Percentiles rank a stretch among this genome's conserved stretches.
These are phyloP conservation scores for Perca schrenkii DNA, from an alignment of 2,113 vertebrate species.

Conservation along the genomic window DNA sequence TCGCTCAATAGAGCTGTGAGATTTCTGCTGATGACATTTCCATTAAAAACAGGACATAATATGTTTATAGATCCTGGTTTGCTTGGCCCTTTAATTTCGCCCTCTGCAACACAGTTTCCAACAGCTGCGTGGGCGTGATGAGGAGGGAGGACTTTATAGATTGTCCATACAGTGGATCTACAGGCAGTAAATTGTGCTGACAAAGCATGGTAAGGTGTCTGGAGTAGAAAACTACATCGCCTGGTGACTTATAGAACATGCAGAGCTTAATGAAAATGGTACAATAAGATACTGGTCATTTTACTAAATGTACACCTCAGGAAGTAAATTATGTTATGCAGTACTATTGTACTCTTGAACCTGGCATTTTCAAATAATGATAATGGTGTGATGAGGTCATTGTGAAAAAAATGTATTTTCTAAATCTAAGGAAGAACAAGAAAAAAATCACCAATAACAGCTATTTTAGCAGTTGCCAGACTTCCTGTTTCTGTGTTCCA, in stretches of 20 bases:
- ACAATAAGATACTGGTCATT: conserved; percentile 20
- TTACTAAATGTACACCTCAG: background rate
- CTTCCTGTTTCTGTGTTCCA: conserved; percentile 68
- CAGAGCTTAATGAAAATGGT: conserved; percentile 50
- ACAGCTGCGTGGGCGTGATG: conserved; percentile 64
- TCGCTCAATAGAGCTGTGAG: conserved; percentile 69
- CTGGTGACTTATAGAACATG: conserved; percentile 39
- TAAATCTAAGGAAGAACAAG: conserved; percentile 42
- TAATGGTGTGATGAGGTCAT: conserved; percentile 42
- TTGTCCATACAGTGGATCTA: conserved; percentile 67
- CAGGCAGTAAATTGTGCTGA: conserved; percentile 78
- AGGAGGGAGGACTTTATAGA: conserved; percentile 73
- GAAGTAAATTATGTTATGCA: background rate
- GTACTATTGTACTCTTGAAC: conserved; percentile 41
- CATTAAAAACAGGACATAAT: conserved; percentile 78
- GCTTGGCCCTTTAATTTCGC: conserved; percentile 80
- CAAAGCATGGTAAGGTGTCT: conserved; percentile 60
- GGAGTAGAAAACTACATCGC: conserved; percentile 45
- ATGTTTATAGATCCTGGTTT: conserved; percentile 83
- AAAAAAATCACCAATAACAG: conserved; percentile 51
- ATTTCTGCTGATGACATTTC: conserved; percentile 80
- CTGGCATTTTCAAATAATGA: conserved; percentile 44
- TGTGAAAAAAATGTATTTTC: conserved; percentile 57
- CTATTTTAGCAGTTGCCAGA: conserved; percentile 35
- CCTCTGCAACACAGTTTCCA: conserved; percentile 74